A percentile compares a stretch with the other conserved stretches of the same genome.
phyloP scores from a whole-genome alignment of 1,140 invertebrate genomes.

The Hyles vespertilio region DNA sequence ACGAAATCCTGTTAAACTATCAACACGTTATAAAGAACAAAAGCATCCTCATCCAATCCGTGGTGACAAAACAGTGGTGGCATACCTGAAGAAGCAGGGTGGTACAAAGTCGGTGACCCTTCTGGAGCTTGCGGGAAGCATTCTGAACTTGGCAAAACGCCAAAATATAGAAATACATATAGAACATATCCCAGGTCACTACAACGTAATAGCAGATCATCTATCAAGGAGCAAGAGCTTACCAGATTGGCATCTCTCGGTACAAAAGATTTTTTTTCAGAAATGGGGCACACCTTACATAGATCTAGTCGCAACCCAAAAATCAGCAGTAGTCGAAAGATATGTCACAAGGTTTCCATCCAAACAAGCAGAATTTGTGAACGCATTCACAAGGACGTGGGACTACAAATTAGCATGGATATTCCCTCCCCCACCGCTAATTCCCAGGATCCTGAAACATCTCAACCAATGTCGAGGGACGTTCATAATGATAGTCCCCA shows the following conservation, averaged over 20 bases:
- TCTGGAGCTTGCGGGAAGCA: constrained; percentile 20
- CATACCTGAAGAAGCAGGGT: constrained; percentile 35
- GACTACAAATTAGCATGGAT: constrained; percentile 32
- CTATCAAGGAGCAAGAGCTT: constrained; percentile 12
- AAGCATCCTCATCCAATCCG: constrained; percentile 30
- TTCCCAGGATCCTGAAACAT: constrained; percentile 27
- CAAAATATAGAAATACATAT: constrained; percentile 2
- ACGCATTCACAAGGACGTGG: constrained; percentile 38
- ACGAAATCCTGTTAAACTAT: no score
- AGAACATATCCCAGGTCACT: constrained; percentile 20
- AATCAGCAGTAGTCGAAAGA: constrained; percentile 23
- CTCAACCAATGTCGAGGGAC: constrained; percentile 22
- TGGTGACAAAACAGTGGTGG: constrained; percentile 38
- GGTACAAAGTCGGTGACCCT: constrained; percentile 36
- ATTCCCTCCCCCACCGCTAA: constrained; percentile 34
- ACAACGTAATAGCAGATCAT: constrained; percentile 23
- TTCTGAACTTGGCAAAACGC: neutral
- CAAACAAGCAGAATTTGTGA: constrained; percentile 23
- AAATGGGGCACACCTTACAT: constrained; percentile 32
- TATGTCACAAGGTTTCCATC: constrained; percentile 29
- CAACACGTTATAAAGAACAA: no score
- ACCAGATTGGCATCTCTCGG: constrained; percentile 20
- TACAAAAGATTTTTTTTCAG: constrained; percentile 15
- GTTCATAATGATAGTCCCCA: constrained; percentile 11
- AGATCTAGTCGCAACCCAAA: constrained; percentile 32